phyloP scores from a whole-genome alignment of 2,797 vertebrate genomes.

The Bucorvus abyssinicus region DNA sequence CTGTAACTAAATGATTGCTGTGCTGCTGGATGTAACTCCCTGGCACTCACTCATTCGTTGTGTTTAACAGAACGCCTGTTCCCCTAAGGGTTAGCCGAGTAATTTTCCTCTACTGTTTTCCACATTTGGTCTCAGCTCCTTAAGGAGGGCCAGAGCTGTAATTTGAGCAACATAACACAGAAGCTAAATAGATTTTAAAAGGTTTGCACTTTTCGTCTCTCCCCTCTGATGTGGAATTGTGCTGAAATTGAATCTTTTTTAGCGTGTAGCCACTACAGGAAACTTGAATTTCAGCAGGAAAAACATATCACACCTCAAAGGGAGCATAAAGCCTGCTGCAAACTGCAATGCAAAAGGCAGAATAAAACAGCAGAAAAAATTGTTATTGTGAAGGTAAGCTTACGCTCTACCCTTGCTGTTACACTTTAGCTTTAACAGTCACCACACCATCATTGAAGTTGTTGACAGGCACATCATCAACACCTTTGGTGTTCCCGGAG shows the following conservation, averaged over 20 bases:
- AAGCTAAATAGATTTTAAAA: conserved; percentile 65
- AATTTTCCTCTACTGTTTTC: conserved; percentile 68
- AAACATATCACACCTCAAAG: conserved; percentile 63
- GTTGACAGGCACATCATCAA: neutral
- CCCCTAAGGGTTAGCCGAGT: conserved; percentile 44
- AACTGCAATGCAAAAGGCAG: conserved; percentile 15
- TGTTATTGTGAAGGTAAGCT: neutral
- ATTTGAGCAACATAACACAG: conserved; percentile 50
- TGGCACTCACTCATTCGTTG: conserved; percentile 70
- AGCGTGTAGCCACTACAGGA: conserved; percentile 12
- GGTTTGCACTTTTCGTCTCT: conserved; percentile 46
- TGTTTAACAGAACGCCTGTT: conserved; percentile 68
- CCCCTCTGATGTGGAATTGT: conserved; percentile 59
- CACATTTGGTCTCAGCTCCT: conserved; percentile 43
- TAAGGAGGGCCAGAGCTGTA: conserved; percentile 50
- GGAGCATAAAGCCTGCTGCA: conserved; percentile 25
- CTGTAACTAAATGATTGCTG: conserved; percentile 74
- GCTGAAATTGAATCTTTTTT: conserved; percentile 65
- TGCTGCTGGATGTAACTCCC: conserved; percentile 72
- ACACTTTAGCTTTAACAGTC: neutral
- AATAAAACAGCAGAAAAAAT: neutral
- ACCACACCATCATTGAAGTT: neutral
- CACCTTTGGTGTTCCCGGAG: neutral
- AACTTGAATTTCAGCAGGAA: conserved; percentile 60
- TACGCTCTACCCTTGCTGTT: neutral